Evolutionary conservation across 2,888 invertebrate genomes (phyloP), one percentile per base, ranked within the genome.

Genomic region (Tetramorium bicarinatum): DNA sequence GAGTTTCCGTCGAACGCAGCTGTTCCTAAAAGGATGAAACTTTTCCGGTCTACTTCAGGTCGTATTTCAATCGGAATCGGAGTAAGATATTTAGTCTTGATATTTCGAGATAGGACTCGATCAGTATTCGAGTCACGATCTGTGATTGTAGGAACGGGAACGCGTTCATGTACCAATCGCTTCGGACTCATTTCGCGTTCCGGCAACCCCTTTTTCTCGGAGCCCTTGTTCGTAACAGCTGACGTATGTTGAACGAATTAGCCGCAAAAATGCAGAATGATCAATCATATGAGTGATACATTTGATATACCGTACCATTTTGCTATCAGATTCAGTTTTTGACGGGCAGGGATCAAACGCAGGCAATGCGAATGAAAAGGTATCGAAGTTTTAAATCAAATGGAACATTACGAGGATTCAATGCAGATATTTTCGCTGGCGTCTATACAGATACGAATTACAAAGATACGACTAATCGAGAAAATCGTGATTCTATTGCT

Each of bases 241-340:
- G 79, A 80, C 72, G 71, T 34, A 59, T 59, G 79, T 54, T 47
- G 25, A 59, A 18, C 47, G 79, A 80, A 80, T 61, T 56, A 80
- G 47, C 47, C 47, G 59, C 59, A 80, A 80, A 80, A 80, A 80
- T 71, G 34, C 59, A 41, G 79, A 25, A 80, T 71, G 59, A 80
- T 80, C 72, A 59, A 80, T 80, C 59, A 80, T 61, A 59, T 21
- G 72, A 38, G 72, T 59, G 59, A 80, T 71, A 44, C 59, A 49
- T 47, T 72, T 6, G 72, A 47, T 41, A n/a, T 38, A 54, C 38
- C 34, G 4, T 13, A 44, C 54, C 54, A 8, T 47, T 61, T 54
- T 25, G 72, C 56, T 71, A 71, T 71, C 72, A 15, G 44, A 29
- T 56, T 11, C 44, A 18, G 25, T 59, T 71, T 79, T 61, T 80